Conservation (phyloP, 1,140 invertebrate genomes). For the Elysia chlorotica region DNA sequence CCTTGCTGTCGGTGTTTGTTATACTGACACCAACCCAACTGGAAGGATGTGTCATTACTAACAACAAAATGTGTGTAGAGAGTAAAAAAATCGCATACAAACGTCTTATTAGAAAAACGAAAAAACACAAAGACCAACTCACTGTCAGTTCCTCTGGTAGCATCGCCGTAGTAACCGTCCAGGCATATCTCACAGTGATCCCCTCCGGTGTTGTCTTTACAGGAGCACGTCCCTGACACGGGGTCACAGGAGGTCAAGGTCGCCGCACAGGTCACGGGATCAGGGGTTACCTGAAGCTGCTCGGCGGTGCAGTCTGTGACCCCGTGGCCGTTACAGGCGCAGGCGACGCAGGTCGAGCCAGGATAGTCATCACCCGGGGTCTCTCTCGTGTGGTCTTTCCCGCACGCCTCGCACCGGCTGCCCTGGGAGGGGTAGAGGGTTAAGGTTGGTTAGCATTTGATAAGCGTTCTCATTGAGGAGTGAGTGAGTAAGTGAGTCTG, state of each 20-base stretch:
- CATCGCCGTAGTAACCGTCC: slow-evolving; percentile 92
- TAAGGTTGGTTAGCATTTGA: too few species aligned
- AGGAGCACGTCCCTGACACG: slow-evolving; percentile 88
- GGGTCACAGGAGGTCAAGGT: slow-evolving; percentile 92
- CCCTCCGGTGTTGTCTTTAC: slow-evolving; percentile 85
- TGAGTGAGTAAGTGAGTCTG: too few species aligned
- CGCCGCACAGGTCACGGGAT: background rate
- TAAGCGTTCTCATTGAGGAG: too few species aligned
- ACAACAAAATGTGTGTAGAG: too few species aligned
- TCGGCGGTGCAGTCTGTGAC: background rate
- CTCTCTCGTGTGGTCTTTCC: slow-evolving; percentile 84
- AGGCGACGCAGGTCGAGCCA: slow-evolving; percentile 72
- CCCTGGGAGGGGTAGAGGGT: too few species aligned
- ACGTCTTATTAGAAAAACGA: too few species aligned
- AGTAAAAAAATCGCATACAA: too few species aligned
- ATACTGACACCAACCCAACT: too few species aligned
- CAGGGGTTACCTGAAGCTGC: background rate
- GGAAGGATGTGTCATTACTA: too few species aligned
- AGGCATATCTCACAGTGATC: slow-evolving; percentile 85
- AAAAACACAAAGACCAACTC: too few species aligned
- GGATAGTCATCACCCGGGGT: slow-evolving; percentile 70
- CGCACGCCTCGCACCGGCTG: slow-evolving; percentile 90
- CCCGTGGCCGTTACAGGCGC: slow-evolving; percentile 84
- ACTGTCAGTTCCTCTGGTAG: slow-evolving; percentile 80
- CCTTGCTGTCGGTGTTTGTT: too few species aligned